Conservation (phyloP, 2,113 vertebrate genomes). For the Alexandromys fortis region DNA sequence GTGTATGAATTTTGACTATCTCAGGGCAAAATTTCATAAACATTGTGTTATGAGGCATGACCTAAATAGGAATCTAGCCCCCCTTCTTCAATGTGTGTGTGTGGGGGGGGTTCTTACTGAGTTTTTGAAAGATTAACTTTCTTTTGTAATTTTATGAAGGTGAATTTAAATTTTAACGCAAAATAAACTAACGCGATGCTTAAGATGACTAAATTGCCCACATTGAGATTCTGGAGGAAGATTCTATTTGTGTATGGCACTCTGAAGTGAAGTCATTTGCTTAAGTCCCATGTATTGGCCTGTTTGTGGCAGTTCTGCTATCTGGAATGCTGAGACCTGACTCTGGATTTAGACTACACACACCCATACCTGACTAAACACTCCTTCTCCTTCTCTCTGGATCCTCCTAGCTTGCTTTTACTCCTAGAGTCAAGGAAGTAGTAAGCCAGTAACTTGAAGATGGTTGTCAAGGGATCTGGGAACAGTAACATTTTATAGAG, state of each 20-base stretch:
- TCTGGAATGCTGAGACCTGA: background rate
- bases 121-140: background rate
- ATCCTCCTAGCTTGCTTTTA: background rate
- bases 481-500: background rate
- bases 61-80: background rate
- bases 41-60: background rate
- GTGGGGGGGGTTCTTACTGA: background rate
- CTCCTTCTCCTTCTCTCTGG: background rate
- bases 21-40: background rate
- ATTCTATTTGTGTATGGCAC: background rate
- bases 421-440: background rate
- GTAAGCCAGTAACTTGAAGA: background rate
- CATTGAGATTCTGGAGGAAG: background rate
- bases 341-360: background rate
- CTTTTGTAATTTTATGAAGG: background rate
- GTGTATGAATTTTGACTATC: background rate
- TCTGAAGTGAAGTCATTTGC: background rate
- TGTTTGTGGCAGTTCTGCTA: background rate
- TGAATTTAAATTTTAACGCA: conserved; percentile 10
- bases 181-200: background rate
- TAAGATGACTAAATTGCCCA: background rate
- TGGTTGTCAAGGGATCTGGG: background rate
- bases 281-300: background rate
- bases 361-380: background rate
- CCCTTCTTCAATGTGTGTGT: background rate